Evolutionary conservation across 2,113 vertebrate species (phyloP).

Genomic region (Pangasianodon hypophthalmus): DNA sequence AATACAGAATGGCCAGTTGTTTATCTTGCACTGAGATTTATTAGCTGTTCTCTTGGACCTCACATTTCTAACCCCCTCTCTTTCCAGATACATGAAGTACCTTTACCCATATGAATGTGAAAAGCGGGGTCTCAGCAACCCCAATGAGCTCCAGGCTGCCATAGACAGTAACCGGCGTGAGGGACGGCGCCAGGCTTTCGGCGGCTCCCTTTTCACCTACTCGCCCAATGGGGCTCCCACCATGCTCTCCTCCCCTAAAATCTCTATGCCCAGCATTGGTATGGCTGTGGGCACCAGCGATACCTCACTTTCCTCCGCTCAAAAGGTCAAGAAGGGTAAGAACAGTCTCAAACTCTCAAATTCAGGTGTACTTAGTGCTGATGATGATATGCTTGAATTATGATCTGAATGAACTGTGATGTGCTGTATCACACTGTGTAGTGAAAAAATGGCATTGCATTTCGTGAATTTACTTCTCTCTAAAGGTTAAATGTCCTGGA

Average conservation of each 20-base stretch:
- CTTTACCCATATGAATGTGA: constrained; percentile 97
- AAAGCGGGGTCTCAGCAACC: constrained; percentile 90
- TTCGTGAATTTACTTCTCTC: not conserved
- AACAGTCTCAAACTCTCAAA: not conserved
- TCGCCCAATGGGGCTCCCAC: constrained; percentile 85
- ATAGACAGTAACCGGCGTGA: constrained; percentile 96
- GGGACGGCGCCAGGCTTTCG: constrained; percentile 90
- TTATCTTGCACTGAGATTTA: not conserved
- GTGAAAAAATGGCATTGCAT: not conserved
- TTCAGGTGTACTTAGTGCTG: too few relatives aligned
- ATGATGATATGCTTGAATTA: too few relatives aligned
- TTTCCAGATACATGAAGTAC: constrained; percentile 96
- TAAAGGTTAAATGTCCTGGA: not conserved
- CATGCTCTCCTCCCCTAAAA: constrained; percentile 89
- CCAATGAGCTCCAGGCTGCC: constrained; percentile 93
- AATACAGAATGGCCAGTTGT: too few relatives aligned
- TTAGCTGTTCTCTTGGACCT: not conserved
- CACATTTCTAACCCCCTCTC: not conserved
- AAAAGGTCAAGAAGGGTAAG: constrained; percentile 95
- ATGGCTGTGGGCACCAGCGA: constrained; percentile 83
- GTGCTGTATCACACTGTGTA: not conserved
- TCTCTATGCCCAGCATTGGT: constrained; percentile 76
- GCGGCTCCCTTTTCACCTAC: constrained; percentile 90
- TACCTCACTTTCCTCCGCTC: constrained; percentile 74
- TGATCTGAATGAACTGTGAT: not conserved